These are phyloP conservation scores for Hipparchia sbordonii DNA, from an alignment of 2,888 invertebrate genomes.

Conservation along the genomic window DNA sequence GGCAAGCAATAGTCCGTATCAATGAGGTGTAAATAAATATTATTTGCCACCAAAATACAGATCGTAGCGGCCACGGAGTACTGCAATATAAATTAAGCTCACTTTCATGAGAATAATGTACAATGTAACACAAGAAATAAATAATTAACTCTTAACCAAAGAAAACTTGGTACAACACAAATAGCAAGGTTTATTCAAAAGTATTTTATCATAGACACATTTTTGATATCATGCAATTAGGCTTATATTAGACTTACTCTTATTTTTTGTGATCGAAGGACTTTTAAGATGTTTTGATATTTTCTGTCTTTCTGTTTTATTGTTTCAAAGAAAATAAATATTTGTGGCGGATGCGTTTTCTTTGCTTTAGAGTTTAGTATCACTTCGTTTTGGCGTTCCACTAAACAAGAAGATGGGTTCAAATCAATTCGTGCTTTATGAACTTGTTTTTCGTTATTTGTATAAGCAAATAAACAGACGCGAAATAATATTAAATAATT, in stretches of 20 bases:
- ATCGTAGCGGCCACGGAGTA: not conserved
- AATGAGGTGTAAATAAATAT: not conserved
- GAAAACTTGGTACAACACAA: not conserved
- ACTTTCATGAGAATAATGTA: not conserved
- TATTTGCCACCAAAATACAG: not conserved
- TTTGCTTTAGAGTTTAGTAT: not conserved
- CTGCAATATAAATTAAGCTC: not conserved
- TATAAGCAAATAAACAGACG: not conserved
- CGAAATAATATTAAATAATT: not conserved
- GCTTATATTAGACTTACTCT: too few relatives aligned
- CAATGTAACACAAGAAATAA: not conserved
- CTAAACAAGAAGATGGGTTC: not conserved
- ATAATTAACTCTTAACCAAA: not conserved
- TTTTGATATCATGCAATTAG: too few relatives aligned
- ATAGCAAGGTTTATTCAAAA: not conserved
- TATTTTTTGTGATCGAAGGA: too few relatives aligned
- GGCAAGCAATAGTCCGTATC: slow-evolving; percentile 1
- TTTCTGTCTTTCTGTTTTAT: too few relatives aligned
- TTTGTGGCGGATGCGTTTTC: not conserved
- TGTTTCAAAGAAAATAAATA: not conserved
- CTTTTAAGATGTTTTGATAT: too few relatives aligned
- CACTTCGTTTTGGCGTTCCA: too few relatives aligned
- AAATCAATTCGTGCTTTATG: slow-evolving; percentile 27
- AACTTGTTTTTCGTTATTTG: slow-evolving; percentile 20
- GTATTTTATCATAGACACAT: not conserved